Percentiles rank a stretch among this genome's conserved stretches.
These are phyloP conservation scores for Tetramorium parvispinum DNA, from an alignment of 1,140 invertebrate species.

Conservation along the genomic window DNA sequence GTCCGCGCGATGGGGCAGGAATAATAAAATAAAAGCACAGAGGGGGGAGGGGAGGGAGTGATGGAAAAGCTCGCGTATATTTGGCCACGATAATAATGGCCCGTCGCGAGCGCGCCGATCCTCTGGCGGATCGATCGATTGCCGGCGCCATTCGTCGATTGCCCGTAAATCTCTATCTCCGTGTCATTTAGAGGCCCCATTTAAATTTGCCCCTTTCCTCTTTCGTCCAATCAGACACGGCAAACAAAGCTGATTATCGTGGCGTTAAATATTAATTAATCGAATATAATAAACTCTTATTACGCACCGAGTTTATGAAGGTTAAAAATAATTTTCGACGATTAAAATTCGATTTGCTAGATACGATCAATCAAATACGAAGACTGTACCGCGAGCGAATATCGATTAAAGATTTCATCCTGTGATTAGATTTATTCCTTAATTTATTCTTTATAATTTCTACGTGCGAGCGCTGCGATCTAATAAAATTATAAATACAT, in stretches of 20 bases:
- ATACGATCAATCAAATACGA: neutral
- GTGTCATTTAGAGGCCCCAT: slow-evolving; percentile 71
- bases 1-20: slow-evolving; percentile 64
- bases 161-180: slow-evolving; percentile 77
- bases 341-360: neutral
- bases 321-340: neutral
- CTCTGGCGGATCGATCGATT: slow-evolving; percentile 36
- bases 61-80: slow-evolving; percentile 70
- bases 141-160: slow-evolving; percentile 77
- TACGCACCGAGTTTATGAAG: neutral
- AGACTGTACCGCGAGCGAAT: neutral
- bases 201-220: slow-evolving; percentile 66
- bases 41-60: slow-evolving; percentile 16
- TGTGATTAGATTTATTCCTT: slow-evolving; percentile 18
- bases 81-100: slow-evolving; percentile 69
- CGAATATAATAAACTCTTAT: slow-evolving; percentile 14
- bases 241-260: slow-evolving; percentile 11
- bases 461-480: neutral
- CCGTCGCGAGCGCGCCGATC: slow-evolving; percentile 68
- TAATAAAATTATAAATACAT: slow-evolving; percentile 35
- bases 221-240: neutral
- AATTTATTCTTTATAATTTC: neutral
- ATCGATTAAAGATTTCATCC: neutral
- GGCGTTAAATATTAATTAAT: neutral
- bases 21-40: slow-evolving; percentile 76